Evolutionary conservation across 2,888 invertebrate genomes (phyloP).

Genomic region (Tetheella fluctuosa): DNA sequence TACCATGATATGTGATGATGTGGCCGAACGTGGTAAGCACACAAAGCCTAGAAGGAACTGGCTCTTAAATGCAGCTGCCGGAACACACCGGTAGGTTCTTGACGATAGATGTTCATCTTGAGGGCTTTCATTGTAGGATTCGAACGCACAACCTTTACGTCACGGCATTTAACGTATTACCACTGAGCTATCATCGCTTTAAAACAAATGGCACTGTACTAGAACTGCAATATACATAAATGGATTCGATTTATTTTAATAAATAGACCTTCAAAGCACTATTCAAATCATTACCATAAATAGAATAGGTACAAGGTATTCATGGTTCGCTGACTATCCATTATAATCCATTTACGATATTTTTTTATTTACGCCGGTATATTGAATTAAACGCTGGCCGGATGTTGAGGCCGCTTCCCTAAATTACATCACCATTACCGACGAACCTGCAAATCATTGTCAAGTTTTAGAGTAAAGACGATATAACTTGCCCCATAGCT

Average conservation of each 20-base stretch:
- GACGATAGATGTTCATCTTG: too few species aligned
- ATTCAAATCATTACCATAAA: conserved; percentile 23
- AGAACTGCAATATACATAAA: too few species aligned
- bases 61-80: too few species aligned
- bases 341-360: conserved; percentile 62
- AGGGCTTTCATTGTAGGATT: too few species aligned
- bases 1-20: too few species aligned
- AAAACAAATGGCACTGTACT: too few species aligned
- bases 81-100: too few species aligned
- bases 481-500: conserved; percentile 21
- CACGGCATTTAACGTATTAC: too few species aligned
- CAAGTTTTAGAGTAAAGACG: conserved; percentile 30
- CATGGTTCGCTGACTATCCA: conserved; percentile 59
- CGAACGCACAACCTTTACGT: too few species aligned
- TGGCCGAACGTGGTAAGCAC: too few species aligned
- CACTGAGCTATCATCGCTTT: too few species aligned
- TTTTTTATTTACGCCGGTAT: conserved; percentile 54
- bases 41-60: too few species aligned
- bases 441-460: conserved; percentile 58
- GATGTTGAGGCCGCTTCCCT: conserved; percentile 56
- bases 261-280: background rate
- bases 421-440: conserved; percentile 60
- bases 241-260: background rate
- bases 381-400: conserved; percentile 63
- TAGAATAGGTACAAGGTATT: conserved; percentile 46